A percentile compares a stretch with the other conserved stretches of the same genome.
These are phyloP conservation scores for Stictocephala bisonia DNA, from an alignment of 2,888 invertebrate species.

Conservation along the genomic window DNA sequence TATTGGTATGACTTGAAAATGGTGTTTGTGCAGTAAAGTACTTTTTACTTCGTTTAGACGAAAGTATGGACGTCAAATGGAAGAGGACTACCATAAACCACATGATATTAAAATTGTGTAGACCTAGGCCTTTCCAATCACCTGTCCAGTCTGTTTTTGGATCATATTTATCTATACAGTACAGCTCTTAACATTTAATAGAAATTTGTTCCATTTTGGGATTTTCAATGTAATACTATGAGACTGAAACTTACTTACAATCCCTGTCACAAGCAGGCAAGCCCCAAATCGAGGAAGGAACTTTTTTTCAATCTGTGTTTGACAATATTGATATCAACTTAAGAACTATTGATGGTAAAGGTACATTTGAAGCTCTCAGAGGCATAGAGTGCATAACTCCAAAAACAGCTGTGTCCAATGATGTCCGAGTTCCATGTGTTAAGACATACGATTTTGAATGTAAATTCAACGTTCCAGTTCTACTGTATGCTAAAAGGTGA, in stretches of 20 bases:
- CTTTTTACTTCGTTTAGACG: too few species aligned
- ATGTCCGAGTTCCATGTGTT: background rate
- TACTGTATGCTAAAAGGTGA: background rate
- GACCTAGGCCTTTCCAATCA: background rate
- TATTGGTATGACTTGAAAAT: too few species aligned
- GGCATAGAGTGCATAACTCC: background rate
- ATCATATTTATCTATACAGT: too few species aligned
- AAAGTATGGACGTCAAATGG: background rate
- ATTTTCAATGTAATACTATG: background rate
- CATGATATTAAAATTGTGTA: background rate
- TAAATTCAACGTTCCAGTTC: background rate
- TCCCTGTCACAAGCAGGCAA: background rate
- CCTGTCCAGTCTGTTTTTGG: too few species aligned
- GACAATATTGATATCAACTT: constrained; percentile 8
- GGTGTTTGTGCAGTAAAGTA: too few species aligned
- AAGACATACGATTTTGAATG: background rate
- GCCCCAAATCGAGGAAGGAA: background rate
- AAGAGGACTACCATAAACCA: background rate
- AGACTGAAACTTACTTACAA: background rate
- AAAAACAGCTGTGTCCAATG: background rate
- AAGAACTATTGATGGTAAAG: constrained; percentile 2
- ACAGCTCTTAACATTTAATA: too few species aligned
- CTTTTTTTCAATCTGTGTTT: background rate
- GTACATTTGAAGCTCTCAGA: background rate
- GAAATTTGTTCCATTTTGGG: too few species aligned